A percentile compares a stretch with the other conserved stretches of the same genome.
Conservation (phyloP, 1,140 invertebrate genomes). For the Popillia japonica region DNA sequence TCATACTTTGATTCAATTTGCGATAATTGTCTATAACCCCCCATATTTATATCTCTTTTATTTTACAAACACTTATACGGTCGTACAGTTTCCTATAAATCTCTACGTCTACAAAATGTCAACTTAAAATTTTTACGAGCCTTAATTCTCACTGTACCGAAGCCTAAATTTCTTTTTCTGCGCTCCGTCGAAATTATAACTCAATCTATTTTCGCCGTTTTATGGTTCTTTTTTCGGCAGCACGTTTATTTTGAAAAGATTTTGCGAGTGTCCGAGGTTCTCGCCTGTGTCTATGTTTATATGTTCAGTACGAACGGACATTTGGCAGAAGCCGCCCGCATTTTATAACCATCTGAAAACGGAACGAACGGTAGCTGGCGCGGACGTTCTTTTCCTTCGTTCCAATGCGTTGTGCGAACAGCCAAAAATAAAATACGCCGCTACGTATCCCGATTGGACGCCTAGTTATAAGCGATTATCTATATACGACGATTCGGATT, state of each 20-base stretch:
- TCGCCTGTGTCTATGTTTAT: not conserved
- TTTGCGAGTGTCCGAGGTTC: constrained; percentile 4
- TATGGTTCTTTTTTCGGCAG: constrained; percentile 9
- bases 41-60: too few relatives aligned
- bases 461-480: not conserved
- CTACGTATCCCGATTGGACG: not conserved
- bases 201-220: constrained; percentile 3
- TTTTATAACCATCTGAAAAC: not conserved
- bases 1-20: too few relatives aligned
- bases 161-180: constrained; percentile 2
- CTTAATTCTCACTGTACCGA: not conserved
- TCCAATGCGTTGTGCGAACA: not conserved
- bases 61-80: too few relatives aligned
- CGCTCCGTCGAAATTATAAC: not conserved
- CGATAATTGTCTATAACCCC: too few relatives aligned
- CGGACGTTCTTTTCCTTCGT: not conserved
- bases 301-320: not conserved
- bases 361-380: not conserved
- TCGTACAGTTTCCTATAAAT: too few relatives aligned
- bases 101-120: not conserved
- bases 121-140: not conserved
- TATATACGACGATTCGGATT: too few relatives aligned
- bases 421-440: too few relatives aligned
- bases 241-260: constrained; percentile 5
- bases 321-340: not conserved